phyloP scores from a whole-genome alignment of 2,888 invertebrate species.

The Noctua pronuba region DNA sequence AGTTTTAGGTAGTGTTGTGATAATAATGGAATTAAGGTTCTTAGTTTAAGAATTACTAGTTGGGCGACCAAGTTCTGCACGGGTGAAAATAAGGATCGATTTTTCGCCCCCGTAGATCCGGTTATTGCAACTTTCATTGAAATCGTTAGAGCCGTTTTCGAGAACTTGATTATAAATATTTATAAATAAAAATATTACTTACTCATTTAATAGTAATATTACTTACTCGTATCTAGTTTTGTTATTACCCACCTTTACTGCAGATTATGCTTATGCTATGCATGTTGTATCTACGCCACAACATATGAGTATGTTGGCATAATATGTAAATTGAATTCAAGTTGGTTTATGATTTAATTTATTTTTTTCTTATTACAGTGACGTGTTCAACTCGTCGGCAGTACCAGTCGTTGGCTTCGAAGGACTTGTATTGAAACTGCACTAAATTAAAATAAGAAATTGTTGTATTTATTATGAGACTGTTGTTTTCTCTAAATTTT shows the following conservation, averaged over 20 bases:
- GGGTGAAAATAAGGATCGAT: too few species aligned
- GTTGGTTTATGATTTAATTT: neutral
- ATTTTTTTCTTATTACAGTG: conserved; percentile 72
- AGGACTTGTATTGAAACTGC: conserved; percentile 80
- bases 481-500: neutral
- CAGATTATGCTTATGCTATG: neutral
- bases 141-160: too few species aligned
- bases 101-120: too few species aligned
- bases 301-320: too few species aligned
- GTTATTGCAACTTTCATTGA: too few species aligned
- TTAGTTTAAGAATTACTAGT: too few species aligned
- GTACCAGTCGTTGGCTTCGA: conserved; percentile 83
- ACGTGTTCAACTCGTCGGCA: conserved; percentile 74
- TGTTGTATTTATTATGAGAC: neutral
- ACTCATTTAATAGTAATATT: too few species aligned
- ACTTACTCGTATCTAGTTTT: too few species aligned
- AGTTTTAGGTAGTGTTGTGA: conserved; percentile 7
- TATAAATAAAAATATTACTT: too few species aligned
- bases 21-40: neutral
- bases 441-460: conserved; percentile 51
- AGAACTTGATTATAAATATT: too few species aligned
- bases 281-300: too few species aligned
- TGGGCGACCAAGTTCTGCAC: too few species aligned
- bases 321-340: neutral
- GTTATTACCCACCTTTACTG: neutral